A percentile compares a stretch with the other conserved stretches of the same genome.
Evolutionary conservation across 2,797 vertebrate genomes (phyloP).

Genomic region (Lithobates sylvaticus): DNA sequence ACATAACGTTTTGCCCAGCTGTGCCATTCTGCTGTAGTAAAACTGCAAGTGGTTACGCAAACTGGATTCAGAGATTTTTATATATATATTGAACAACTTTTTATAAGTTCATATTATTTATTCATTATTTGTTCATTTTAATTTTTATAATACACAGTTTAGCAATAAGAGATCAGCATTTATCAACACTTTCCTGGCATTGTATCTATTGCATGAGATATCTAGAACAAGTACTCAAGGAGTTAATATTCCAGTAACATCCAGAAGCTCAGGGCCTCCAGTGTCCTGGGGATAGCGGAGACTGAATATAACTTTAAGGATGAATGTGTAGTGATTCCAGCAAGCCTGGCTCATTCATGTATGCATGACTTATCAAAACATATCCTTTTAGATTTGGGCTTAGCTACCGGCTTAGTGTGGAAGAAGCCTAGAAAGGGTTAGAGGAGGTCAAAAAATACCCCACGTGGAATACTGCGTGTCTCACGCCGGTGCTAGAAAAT

Average conservation of each 20-base stretch:
- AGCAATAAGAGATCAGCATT: too few relatives aligned
- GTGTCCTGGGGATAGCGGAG: constrained; percentile 50
- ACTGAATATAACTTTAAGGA: constrained; percentile 55
- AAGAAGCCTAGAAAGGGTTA: constrained; percentile 29
- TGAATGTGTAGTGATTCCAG: constrained; percentile 47
- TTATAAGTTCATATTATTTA: too few relatives aligned
- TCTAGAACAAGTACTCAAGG: neutral
- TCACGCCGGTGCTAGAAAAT: neutral
- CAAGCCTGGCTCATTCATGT: constrained; percentile 36
- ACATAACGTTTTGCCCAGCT: too few relatives aligned
- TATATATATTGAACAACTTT: too few relatives aligned
- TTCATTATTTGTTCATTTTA: too few relatives aligned
- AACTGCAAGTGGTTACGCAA: too few relatives aligned
- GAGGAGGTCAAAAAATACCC: constrained; percentile 34
- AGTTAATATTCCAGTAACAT: constrained; percentile 52
- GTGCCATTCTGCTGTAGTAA: too few relatives aligned
- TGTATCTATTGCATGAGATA: neutral
- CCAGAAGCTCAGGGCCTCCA: constrained; percentile 25
- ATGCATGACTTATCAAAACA: constrained; percentile 57
- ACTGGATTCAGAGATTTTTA: too few relatives aligned
- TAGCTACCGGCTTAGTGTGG: constrained; percentile 45
- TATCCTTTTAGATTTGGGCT: constrained; percentile 47
- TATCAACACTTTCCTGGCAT: too few relatives aligned
- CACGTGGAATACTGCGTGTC: constrained; percentile 4
- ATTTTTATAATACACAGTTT: too few relatives aligned